phyloP scores from a whole-genome alignment of 2,888 invertebrate genomes.

The Erebia aethiops region DNA sequence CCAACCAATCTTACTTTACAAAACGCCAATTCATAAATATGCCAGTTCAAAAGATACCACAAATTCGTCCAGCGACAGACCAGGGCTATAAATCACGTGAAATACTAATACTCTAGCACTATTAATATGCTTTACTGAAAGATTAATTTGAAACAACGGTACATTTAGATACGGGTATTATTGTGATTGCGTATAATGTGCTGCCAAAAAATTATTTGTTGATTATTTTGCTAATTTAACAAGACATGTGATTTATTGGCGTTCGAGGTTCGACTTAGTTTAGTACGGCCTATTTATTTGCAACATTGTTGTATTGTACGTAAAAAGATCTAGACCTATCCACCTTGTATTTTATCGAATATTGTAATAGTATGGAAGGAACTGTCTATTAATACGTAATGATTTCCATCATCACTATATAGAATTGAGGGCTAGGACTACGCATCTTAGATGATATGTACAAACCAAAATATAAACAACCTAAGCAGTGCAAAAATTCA shows the following conservation, averaged over 20 bases:
- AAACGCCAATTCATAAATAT: slow-evolving; percentile 35
- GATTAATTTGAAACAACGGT: slow-evolving; percentile 13
- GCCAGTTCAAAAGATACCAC: slow-evolving; percentile 30
- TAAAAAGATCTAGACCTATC: too few species aligned
- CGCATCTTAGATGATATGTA: too few species aligned
- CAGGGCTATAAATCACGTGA: slow-evolving; percentile 13
- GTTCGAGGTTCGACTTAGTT: background rate
- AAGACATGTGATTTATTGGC: slow-evolving; percentile 7
- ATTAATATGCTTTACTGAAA: slow-evolving; percentile 24
- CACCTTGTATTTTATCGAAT: too few species aligned
- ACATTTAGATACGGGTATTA: slow-evolving; percentile 12
- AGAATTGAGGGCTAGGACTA: too few species aligned
- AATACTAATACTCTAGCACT: slow-evolving; percentile 4
- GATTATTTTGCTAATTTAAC: slow-evolving; percentile 11
- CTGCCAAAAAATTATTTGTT: slow-evolving; percentile 14
- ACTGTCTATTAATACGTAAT: too few species aligned
- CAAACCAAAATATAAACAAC: too few species aligned
- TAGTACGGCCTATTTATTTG: background rate
- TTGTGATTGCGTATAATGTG: background rate
- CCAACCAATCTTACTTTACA: background rate
- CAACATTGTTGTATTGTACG: background rate
- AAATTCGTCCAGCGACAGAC: slow-evolving; percentile 17
- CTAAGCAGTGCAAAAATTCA: too few species aligned
- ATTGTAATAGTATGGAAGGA: too few species aligned
- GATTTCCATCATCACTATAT: too few species aligned